Conservation (phyloP, 1,140 invertebrate species). For the Brachionus manjavacas region DNA sequence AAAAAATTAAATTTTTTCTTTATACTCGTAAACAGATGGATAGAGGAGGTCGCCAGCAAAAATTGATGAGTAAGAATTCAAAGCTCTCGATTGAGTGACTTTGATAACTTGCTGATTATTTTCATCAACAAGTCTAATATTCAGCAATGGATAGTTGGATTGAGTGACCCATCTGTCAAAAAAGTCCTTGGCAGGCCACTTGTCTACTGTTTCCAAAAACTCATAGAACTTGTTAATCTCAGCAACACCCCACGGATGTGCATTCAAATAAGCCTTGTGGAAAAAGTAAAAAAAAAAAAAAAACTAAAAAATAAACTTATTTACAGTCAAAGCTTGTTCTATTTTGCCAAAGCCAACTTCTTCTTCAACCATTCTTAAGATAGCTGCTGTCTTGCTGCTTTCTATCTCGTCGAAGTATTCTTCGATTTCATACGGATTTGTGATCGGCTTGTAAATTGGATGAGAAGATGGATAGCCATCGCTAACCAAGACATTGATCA, state of each 20-base stretch:
- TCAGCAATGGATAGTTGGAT: slow-evolving; percentile 24
- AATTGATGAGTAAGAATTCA: slow-evolving; percentile 6
- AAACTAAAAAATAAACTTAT: background rate
- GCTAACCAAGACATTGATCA: background rate
- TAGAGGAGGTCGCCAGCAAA: slow-evolving; percentile 34
- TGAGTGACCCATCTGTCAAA: slow-evolving; percentile 34
- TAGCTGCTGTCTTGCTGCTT: slow-evolving; percentile 15
- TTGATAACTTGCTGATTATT: background rate
- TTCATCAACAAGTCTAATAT: background rate
- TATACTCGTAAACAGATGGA: slow-evolving; percentile 29
- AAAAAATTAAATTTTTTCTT: background rate
- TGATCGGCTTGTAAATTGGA: slow-evolving; percentile 30
- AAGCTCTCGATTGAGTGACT: slow-evolving; percentile 3
- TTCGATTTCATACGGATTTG: slow-evolving; percentile 28
- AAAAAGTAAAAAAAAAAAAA: background rate
- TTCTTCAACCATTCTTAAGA: slow-evolving; percentile 41
- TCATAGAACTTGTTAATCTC: slow-evolving; percentile 22
- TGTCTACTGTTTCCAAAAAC: background rate
- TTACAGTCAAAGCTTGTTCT: slow-evolving; percentile 20
- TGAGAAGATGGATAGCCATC: slow-evolving; percentile 27
- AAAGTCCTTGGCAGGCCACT: slow-evolving; percentile 19
- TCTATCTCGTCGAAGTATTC: slow-evolving; percentile 40
- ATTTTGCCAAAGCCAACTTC: slow-evolving; percentile 7
- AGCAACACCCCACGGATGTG: slow-evolving; percentile 25
- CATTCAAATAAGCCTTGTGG: slow-evolving; percentile 17